phyloP scores from a whole-genome alignment of 2,888 invertebrate species.

The Alsophila aescularia region DNA sequence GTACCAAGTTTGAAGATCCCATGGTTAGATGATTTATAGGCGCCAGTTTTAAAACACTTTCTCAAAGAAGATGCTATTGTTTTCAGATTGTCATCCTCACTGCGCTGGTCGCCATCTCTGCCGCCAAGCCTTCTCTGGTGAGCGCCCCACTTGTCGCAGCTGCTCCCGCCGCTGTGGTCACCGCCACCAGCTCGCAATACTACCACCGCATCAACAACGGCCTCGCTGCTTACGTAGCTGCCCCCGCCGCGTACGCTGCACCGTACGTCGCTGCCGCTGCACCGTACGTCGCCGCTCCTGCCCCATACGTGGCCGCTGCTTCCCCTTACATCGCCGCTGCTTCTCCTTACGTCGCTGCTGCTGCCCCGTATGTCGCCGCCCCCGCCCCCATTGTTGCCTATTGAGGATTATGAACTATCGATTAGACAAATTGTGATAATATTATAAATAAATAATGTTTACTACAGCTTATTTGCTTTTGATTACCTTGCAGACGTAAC shows the following conservation, averaged over 20 bases:
- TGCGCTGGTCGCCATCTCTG: constrained; percentile 66
- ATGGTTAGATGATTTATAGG: too few species aligned
- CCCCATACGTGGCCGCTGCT: constrained; percentile 31
- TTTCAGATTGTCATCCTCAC: constrained; percentile 65
- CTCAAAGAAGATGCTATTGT: not conserved
- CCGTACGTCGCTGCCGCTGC: constrained; percentile 44
- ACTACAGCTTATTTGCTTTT: constrained; percentile 6
- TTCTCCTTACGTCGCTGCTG: constrained; percentile 48
- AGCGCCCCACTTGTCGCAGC: constrained; percentile 66
- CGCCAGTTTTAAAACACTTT: too few species aligned
- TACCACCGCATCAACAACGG: constrained; percentile 87
- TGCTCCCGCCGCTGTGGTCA: constrained; percentile 81
- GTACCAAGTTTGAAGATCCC: too few species aligned
- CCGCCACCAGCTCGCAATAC: constrained; percentile 88
- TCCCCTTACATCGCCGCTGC: constrained; percentile 46
- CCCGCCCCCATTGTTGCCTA: constrained; percentile 48
- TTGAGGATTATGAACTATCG: constrained; percentile 34
- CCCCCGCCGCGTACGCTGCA: constrained; percentile 43
- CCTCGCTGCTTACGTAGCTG: constrained; percentile 50
- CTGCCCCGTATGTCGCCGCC: constrained; percentile 32
- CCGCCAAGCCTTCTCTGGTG: constrained; percentile 66
- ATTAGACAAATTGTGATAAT: constrained; percentile 47
- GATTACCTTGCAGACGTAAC: not conserved
- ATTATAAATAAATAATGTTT: constrained; percentile 47
- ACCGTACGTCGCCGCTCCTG: constrained; percentile 47